phyloP scores from a whole-genome alignment of 2,797 vertebrate species.

The Microctenopoma steveboyesi region DNA sequence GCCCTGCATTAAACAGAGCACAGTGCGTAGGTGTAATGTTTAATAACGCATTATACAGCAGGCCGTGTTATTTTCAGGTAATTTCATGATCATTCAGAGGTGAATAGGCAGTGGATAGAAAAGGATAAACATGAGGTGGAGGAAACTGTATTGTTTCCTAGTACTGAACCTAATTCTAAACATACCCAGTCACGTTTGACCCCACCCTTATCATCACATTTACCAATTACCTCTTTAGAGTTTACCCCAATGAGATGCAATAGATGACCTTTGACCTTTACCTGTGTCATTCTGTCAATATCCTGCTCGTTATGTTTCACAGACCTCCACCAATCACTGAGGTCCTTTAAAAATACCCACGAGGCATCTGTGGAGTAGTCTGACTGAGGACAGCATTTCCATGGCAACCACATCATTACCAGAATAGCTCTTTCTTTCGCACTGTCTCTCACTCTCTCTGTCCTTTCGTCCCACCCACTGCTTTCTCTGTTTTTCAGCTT shows the following conservation, averaged over 20 bases:
- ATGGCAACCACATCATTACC: slow-evolving; percentile 75
- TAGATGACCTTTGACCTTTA: slow-evolving; percentile 58
- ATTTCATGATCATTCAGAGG: background rate
- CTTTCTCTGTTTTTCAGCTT: slow-evolving; percentile 23
- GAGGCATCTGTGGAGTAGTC: slow-evolving; percentile 67
- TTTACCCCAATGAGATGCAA: background rate
- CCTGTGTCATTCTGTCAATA: slow-evolving; percentile 39
- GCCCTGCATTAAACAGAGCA: background rate
- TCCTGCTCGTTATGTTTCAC: background rate
- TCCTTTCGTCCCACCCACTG: slow-evolving; percentile 37
- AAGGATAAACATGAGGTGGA: background rate
- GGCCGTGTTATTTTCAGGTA: background rate
- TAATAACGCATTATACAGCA: background rate
- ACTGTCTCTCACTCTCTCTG: slow-evolving; percentile 53
- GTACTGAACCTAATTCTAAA: background rate
- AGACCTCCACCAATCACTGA: slow-evolving; percentile 51
- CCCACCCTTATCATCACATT: background rate
- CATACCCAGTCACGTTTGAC: background rate
- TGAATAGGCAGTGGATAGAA: background rate
- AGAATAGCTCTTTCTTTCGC: slow-evolving; percentile 66
- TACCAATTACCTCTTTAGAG: background rate
- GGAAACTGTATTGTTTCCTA: background rate
- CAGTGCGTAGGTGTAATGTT: background rate
- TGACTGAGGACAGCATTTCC: slow-evolving; percentile 63
- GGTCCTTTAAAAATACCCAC: slow-evolving; percentile 65